Evolutionary conservation across 2,888 invertebrate species (phyloP), one percentile per base, ranked within the genome.

Genomic region (Lissonota sp.): DNA sequence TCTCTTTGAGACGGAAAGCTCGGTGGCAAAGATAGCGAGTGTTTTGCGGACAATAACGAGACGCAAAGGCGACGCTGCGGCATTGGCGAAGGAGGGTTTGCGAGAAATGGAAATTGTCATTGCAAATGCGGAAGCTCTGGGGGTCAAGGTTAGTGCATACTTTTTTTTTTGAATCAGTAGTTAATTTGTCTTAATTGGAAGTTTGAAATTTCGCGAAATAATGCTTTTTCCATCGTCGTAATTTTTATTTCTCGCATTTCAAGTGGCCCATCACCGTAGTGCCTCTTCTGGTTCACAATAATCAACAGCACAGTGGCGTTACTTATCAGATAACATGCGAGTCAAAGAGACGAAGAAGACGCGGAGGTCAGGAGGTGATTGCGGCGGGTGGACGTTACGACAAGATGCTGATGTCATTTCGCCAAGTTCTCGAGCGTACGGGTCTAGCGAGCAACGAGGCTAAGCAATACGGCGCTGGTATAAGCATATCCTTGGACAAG

Each of bases 331-430:
- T 96, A 84, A 94, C 94, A 3, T 94, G 94, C 84, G 94, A 95
- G 84, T 88, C 94, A 62, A 94, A 93, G 84, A 93, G 93, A 80
- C 94, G 94, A 82, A 93, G 93, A 71, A 93, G 93, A 82, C 93
- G 93, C 80, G 92, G 92, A 14, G 95, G 93, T 83, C 94, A 93
- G 87, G 96, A 94, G 84, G 95, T 98, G 0, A 94, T 99, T 57
- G 98, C 98, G 0, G 96, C 95, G 6, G 99, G 99, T 0, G 98
- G 98, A 51, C 95, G 98, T 86, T 99, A 98, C 87, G 98, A 99
- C 91, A 94, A 94, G 7, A 94, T 98, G 93, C 94, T 99, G 10
- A 93, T 94, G 70, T 95, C 95, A 69, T 96, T 96, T 88, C 95
- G 96, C 93, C 95, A 94, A 83, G 93, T 93, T 5, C 91, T 93